phyloP scores from a whole-genome alignment of 2,797 vertebrate species.

The Parauchenoglanis ngamensis region DNA sequence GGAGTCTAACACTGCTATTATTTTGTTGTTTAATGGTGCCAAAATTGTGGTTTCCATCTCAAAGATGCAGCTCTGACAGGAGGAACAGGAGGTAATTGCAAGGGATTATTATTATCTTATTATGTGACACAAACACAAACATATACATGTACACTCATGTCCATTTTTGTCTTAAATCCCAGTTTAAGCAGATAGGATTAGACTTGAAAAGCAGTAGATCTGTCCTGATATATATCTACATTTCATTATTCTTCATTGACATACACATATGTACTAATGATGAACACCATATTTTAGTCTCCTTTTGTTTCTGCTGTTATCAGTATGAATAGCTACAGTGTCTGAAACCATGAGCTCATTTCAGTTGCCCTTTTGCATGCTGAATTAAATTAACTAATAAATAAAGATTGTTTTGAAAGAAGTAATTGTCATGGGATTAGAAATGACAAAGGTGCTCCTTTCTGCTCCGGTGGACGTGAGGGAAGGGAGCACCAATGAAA shows the following conservation, averaged over 20 bases:
- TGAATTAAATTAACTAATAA: slow-evolving; percentile 28
- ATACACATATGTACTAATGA: slow-evolving; percentile 36
- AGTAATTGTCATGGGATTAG: slow-evolving; percentile 20
- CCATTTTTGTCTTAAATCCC: slow-evolving; percentile 10
- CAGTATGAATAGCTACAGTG: slow-evolving; percentile 48
- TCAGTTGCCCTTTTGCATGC: not conserved
- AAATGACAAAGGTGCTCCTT: slow-evolving; percentile 8
- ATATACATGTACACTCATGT: not conserved
- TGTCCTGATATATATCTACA: slow-evolving; percentile 2
- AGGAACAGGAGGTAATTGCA: slow-evolving; percentile 7
- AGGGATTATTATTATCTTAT: slow-evolving; percentile 24
- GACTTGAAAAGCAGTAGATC: not conserved
- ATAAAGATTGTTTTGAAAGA: slow-evolving; percentile 14
- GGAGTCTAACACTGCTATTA: slow-evolving; percentile 23
- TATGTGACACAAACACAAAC: not conserved
- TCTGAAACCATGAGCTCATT: slow-evolving; percentile 17
- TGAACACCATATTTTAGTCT: not conserved
- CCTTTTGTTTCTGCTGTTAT: not conserved
- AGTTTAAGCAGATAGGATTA: not conserved
- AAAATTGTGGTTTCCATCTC: slow-evolving; percentile 29
- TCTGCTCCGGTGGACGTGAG: not conserved
- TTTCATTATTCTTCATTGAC: not conserved
- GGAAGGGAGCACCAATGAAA: not conserved
- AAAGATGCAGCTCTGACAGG: slow-evolving; percentile 12
- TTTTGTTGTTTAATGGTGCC: slow-evolving; percentile 22